Evolutionary conservation across 2,888 invertebrate species (phyloP), one percentile per base, ranked within the genome.

Genomic region (Dendrolimus pini): DNA sequence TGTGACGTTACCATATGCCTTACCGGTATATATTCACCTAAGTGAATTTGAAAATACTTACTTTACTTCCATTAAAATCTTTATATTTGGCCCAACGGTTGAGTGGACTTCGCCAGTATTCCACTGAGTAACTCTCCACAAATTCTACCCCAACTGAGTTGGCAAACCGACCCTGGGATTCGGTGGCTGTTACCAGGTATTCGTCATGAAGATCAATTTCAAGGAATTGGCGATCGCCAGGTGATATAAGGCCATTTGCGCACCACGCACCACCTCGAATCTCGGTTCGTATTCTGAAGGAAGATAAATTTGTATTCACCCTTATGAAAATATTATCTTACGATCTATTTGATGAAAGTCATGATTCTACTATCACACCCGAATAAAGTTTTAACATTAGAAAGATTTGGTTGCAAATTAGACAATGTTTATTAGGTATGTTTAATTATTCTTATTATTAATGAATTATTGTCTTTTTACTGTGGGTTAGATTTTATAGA

Each of bases 251-350:
- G 1, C 94, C 94, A 73, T 95, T 94, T 9, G 98, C 97, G 83
- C 98, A 98, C 98, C 98, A 98, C 0, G 98, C 97, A 0, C 98
- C 98, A 1, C 97, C 97, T 63, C 95, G 95, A 68, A 94, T 93
- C 77, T 97, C 97, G 57, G 95, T 95, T 9, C 96, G 93, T 66
- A 97, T 94, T 80, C 97, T 97, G 92, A 64, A 64, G 57, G 59
- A 64, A 63, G 61, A 62, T 56, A 59, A 58, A 42, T 58, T 30
- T 30, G 6, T 30, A 6, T 0, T 30, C 3, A 30, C 6, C 30
- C 3, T 30, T 30, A 30, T 30, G 30, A 30, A 30, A 30, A 30
- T 30, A 30, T 30, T 30, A 30, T 30, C 30, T 30, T 30, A 30
- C 3, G 30, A 30, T 30, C 18, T 18, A 18, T 3, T 18, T 18